A percentile compares a stretch with the other conserved stretches of the same genome.
Evolutionary conservation across 2,113 vertebrate genomes (phyloP).

Genomic region (Ariopsis seemanni): DNA sequence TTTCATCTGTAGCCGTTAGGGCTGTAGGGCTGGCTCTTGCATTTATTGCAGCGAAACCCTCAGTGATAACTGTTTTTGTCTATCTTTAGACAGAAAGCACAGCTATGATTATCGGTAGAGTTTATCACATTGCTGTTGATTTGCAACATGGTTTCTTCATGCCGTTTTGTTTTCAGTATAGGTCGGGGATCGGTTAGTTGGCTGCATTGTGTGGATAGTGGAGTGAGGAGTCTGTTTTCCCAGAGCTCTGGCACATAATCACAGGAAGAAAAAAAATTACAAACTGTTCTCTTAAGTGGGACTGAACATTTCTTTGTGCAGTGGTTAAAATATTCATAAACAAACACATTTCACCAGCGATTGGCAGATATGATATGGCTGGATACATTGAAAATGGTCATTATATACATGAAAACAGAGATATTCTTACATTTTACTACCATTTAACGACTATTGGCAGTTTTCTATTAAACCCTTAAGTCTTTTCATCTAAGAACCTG

Average conservation of each 20-base stretch:
- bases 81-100: neutral
- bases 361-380: neutral
- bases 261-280: neutral
- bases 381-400: neutral
- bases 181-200: neutral
- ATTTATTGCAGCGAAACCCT: neutral
- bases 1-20: neutral
- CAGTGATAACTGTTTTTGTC: neutral
- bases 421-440: neutral
- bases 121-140: neutral
- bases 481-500: neutral
- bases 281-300: neutral
- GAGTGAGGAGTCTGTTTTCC: neutral
- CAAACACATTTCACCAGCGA: neutral
- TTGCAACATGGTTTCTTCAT: neutral
- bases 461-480: neutral
- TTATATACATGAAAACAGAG: neutral
- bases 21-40: neutral
- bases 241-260: neutral
- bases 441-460: neutral
- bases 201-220: neutral
- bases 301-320: neutral
- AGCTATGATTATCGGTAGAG: slow-evolving; percentile 4
- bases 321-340: neutral
- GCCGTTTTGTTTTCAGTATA: neutral